These are phyloP conservation scores for Holotrichia oblita DNA, from an alignment of 1,140 invertebrate genomes.

Conservation along the genomic window DNA sequence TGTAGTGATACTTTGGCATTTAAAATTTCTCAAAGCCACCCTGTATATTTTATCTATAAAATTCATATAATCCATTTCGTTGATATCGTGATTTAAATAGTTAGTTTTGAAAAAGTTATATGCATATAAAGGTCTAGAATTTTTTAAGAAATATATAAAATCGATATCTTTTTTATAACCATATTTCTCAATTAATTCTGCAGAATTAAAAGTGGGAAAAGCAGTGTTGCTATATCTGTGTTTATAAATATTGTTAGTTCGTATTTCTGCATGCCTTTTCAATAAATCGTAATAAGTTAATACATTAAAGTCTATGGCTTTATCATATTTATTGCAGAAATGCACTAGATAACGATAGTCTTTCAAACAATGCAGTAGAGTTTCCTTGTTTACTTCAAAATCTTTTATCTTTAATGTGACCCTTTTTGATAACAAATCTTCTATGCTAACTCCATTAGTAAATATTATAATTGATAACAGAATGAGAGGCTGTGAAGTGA, in stretches of 20 bases:
- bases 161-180: conserved; percentile 70
- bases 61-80: conserved; percentile 9
- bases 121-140: conserved; percentile 72
- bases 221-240: conserved; percentile 56
- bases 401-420: conserved; percentile 20
- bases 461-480: conserved; percentile 60
- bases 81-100: conserved; percentile 60
- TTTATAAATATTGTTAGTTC: conserved; percentile 15
- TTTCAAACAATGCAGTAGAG: conserved; percentile 5
- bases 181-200: conserved; percentile 67
- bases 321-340: conserved; percentile 18
- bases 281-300: conserved; percentile 54
- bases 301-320: background rate
- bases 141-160: conserved; percentile 72
- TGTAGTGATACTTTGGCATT: conserved; percentile 60
- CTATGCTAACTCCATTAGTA: conserved; percentile 37
- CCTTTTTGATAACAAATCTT: conserved; percentile 36
- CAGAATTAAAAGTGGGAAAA: conserved; percentile 68
- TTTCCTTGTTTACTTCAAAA: conserved; percentile 35
- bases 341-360: background rate
- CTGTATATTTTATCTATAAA: conserved; percentile 63
- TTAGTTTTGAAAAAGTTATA: conserved; percentile 61
- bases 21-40: conserved; percentile 68
- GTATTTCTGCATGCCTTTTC: conserved; percentile 48
- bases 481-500: conserved; percentile 61